Conservation (phyloP, 2,113 vertebrate genomes). For the Heterocephalus glaber region DNA sequence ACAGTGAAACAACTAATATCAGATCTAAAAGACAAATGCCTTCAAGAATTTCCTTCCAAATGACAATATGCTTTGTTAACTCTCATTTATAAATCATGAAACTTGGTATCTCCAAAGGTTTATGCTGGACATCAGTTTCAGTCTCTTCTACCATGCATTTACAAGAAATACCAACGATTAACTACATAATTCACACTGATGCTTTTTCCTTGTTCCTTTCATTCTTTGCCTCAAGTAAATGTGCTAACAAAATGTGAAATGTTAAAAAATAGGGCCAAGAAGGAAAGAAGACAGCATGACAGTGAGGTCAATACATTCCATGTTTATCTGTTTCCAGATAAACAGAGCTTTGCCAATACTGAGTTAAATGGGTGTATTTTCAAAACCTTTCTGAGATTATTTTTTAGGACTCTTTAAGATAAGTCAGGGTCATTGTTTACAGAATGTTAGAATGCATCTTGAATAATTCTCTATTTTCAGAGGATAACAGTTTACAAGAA, state of each 20-base stretch:
- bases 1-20: not conserved
- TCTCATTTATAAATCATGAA: not conserved
- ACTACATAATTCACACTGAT: not conserved
- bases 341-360: not conserved
- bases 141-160: not conserved
- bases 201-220: not conserved
- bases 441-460: not conserved
- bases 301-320: not conserved
- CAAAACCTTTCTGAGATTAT: not conserved
- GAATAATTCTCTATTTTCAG: conserved; percentile 3
- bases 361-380: not conserved
- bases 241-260: conserved; percentile 43
- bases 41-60: not conserved
- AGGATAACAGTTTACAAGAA: not conserved
- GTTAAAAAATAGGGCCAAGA: not conserved
- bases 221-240: not conserved
- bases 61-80: not conserved
- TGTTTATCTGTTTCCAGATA: not conserved
- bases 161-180: not conserved
- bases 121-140: not conserved
- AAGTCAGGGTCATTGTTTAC: not conserved
- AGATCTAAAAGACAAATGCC: not conserved
- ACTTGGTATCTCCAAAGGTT: not conserved
- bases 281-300: not conserved
- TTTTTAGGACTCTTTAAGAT: not conserved